Evolutionary conservation across 2,113 vertebrate species (phyloP), one percentile per base, ranked within the genome.

Genomic region (Plotosus lineatus): DNA sequence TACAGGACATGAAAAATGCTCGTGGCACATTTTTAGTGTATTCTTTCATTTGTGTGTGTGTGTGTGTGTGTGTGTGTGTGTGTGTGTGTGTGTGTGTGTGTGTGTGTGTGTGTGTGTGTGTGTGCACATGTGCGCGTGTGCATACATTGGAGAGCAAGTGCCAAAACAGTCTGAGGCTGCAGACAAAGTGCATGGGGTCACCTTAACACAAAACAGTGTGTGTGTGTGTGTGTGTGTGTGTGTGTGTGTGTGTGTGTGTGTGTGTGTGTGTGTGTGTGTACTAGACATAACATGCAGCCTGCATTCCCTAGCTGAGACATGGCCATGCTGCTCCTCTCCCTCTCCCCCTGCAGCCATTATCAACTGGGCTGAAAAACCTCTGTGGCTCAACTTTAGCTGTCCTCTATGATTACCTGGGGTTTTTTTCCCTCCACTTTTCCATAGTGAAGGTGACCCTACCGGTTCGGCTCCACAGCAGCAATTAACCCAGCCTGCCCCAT

Each of bases 281-380:
- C 87, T 90, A 96, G 95, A 95, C 95, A 96, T 93, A 96, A 96
- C 94, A 96, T 92, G 93, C 90, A 91, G 60, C 51, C 91, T 85
- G 79, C 83, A 88, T 81, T 86, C 86, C 89, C 63, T 90, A 91
- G 90, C 84, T 89, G 89, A 90, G 90, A 90, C 83, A 83, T 91
- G 88, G 83, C 50, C 84, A 75, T 82, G 74, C 78, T 76, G 66
- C 77, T 83, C 78, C 65, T 74, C 42, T 75, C 78, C 84, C 77
- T 44, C 77, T 81, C 68, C 81, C 78, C 51, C 58, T 48, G 83
- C 85, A 87, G 88, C 79, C 79, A 85, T 85, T 88, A 88, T 65
- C 76, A 83, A 83, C 80, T 77, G 53, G 85, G 81, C 79, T 80
- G 82, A 80, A 81, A 86, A 81, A 80, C 83, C 72, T 83, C 82